Evolutionary conservation across 2,888 invertebrate species (phyloP), one percentile per base, ranked within the genome.

Genomic region (Siphlonurus alternatus): DNA sequence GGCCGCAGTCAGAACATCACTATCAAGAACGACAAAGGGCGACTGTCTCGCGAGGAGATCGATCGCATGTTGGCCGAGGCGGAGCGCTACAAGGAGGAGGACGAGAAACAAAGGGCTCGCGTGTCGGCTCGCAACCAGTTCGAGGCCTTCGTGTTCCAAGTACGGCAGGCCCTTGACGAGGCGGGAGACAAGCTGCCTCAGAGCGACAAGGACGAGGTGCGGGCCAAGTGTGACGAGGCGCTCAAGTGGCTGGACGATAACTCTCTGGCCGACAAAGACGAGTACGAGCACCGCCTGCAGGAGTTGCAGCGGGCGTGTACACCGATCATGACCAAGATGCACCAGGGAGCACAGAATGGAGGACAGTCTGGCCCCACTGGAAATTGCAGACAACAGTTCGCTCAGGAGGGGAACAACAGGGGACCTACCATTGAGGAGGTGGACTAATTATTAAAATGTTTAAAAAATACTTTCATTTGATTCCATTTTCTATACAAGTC

Each of bases 11-110:
- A 89, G 72, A 84, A 86, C 70, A 91, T 93, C 67, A 90, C 89
- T 25, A 93, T 93, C 65, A 88, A 88, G 2, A 93, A 92, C 71
- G 92, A 93, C 72, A 91, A 89, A 71, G 91, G 91, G 0, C 82
- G 92, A 2, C 79, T 93, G 10, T 87, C 85, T 65, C 89, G 91
- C 73, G 86, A 84, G n/a, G 92, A 93, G 64, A 93, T 93, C 64
- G 92, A 93, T 70, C 82, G 85, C 68, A 93, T 91, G 91, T 77
- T 91, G 23, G 74, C 81, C 10, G 90, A 91, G 65, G 89, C 91
- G 0, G 89, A 91, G 70, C 86, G 83, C 69, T 91, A 85, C 73
- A 85, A 84, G 66, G 81, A 79, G 18, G 87, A 88, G 70, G 88
- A 89, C 70, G 84, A 85, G 66, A 81, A 81, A 70, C 86, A 87